Conservation (phyloP, 2,113 vertebrate genomes). For the Anser brachyrhynchus region DNA sequence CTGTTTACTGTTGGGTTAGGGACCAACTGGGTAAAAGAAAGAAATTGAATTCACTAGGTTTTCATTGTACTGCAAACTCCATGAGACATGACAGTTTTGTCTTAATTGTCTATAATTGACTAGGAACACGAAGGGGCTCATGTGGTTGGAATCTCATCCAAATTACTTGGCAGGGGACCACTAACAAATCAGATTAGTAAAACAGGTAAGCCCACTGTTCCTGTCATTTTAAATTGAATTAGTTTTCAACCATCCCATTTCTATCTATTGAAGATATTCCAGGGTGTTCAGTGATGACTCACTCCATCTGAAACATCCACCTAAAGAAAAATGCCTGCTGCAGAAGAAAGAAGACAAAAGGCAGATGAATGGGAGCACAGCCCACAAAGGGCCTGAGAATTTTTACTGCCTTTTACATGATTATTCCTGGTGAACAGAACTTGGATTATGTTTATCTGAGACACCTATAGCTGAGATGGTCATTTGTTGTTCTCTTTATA, state of each 20-base stretch:
- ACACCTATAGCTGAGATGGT: background rate
- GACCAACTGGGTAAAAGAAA: background rate
- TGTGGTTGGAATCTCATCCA: background rate
- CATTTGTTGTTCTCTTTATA: background rate
- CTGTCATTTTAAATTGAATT: slow-evolving; percentile 21
- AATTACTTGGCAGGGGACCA: background rate
- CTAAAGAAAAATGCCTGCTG: background rate
- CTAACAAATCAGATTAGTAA: slow-evolving; percentile 20
- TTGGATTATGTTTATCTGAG: background rate
- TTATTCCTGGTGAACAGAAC: background rate
- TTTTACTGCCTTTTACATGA: background rate
- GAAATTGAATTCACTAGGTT: background rate
- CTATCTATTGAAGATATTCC: background rate
- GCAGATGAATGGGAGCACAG: background rate
- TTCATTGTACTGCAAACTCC: background rate
- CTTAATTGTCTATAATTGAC: background rate
- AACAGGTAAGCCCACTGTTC: background rate
- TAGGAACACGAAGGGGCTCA: background rate
- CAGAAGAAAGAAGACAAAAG: background rate
- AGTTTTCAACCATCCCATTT: background rate
- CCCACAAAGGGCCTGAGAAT: background rate
- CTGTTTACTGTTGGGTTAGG: background rate
- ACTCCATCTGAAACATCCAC: background rate
- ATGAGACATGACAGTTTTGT: background rate
- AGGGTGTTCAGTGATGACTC: background rate